Evolutionary conservation across 2,888 invertebrate genomes (phyloP).

Genomic region (Morpho helenor): DNA sequence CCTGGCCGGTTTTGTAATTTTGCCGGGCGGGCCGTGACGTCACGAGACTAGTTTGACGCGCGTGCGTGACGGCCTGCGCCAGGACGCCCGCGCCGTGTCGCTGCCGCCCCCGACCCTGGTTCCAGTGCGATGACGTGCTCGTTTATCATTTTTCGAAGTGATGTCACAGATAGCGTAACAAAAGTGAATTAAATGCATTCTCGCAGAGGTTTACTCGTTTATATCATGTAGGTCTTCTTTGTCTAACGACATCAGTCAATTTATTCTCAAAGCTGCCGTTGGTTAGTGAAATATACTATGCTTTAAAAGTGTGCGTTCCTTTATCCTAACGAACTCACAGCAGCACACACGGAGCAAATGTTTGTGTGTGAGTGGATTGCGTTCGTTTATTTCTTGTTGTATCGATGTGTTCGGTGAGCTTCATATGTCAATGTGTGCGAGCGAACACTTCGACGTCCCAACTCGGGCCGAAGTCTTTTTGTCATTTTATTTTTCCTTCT

Average conservation of each 20-base stretch:
- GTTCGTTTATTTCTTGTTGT: constrained; percentile 51
- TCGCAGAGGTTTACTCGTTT: constrained; percentile 4
- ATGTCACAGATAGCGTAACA: constrained; percentile 24
- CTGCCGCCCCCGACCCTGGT: constrained; percentile 68
- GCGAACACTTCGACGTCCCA: constrained; percentile 51
- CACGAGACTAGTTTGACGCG: constrained; percentile 75
- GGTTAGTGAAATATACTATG: constrained; percentile 19
- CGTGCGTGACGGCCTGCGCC: constrained; percentile 71
- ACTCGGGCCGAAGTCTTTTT: constrained; percentile 67
- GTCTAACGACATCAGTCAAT: constrained; percentile 14
- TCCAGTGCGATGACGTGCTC: constrained; percentile 70
- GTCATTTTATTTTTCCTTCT: constrained; percentile 72
- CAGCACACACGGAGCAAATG: constrained; percentile 27
- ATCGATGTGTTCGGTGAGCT: constrained; percentile 53
- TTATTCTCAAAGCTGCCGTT: constrained; percentile 16
- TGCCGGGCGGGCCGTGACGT: constrained; percentile 74
- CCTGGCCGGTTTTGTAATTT: constrained; percentile 75
- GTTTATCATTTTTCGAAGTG: constrained; percentile 44
- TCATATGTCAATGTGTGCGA: constrained; percentile 46
- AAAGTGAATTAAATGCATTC: constrained; percentile 14
- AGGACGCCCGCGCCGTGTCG: constrained; percentile 59
- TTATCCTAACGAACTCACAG: constrained; percentile 22
- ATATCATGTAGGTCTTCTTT: constrained; percentile 16
- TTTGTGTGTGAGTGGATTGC: constrained; percentile 53
- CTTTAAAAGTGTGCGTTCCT: constrained; percentile 15